Evolutionary conservation across 2,888 invertebrate genomes (phyloP).

Genomic region (Steromphala cineraria): DNA sequence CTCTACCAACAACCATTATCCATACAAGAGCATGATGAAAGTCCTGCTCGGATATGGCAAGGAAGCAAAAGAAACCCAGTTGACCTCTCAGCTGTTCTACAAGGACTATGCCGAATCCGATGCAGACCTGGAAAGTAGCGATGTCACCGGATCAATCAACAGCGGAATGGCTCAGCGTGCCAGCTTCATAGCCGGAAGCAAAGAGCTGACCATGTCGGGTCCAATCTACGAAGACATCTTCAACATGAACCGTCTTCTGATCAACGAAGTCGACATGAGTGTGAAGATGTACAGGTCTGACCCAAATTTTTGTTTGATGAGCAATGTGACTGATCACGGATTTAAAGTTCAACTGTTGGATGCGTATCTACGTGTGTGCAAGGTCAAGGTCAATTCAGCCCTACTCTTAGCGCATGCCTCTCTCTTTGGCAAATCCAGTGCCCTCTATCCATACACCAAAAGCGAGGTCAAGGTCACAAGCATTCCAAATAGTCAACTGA

Average conservation of each 20-base stretch:
- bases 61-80: not conserved
- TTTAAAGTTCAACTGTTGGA: not conserved
- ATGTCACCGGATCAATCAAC: not conserved
- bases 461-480: slow-evolving; percentile 8
- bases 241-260: not conserved
- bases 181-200: not conserved
- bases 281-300: not conserved
- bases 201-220: not conserved
- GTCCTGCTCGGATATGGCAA: not conserved
- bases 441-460: not conserved
- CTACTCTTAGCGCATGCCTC: not conserved
- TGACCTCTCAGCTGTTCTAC: not conserved
- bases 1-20: not conserved
- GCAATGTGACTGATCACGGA: not conserved
- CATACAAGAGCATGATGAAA: not conserved
- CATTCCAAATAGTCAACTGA: not conserved
- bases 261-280: not conserved
- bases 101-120: not conserved
- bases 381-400: not conserved
- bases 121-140: not conserved
- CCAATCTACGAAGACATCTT: not conserved
- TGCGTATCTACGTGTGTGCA: not conserved
- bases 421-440: not conserved
- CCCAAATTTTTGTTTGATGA: not conserved
- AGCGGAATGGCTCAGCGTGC: not conserved